Evolutionary conservation across 2,888 invertebrate genomes (phyloP).

Genomic region (Nomada ruficornis): DNA sequence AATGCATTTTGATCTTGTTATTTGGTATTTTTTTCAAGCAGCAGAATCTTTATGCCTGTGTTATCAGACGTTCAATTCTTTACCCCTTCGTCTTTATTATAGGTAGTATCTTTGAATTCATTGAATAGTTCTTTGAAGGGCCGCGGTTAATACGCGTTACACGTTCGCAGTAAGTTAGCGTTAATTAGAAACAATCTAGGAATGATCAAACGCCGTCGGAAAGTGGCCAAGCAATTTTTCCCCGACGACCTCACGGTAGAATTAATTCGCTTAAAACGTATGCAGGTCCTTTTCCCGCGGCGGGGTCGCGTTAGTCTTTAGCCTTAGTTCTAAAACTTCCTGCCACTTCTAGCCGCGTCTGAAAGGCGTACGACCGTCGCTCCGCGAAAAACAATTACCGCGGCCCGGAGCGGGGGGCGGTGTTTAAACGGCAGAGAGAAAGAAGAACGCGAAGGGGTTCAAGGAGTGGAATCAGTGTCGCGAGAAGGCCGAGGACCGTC

Average conservation of each 20-base stretch:
- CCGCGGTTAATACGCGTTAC: too few relatives aligned
- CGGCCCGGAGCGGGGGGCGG: conserved; percentile 18
- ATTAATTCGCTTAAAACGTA: conserved; percentile 45
- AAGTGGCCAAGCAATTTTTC: neutral
- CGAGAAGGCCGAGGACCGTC: conserved; percentile 52
- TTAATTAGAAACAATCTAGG: neutral
- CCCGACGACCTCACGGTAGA: conserved; percentile 9
- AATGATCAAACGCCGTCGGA: neutral
- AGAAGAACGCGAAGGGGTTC: conserved; percentile 42
- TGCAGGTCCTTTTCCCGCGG: neutral
- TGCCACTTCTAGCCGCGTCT: conserved; percentile 35
- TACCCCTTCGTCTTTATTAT: too few relatives aligned
- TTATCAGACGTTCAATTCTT: too few relatives aligned
- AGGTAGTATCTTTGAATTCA: too few relatives aligned
- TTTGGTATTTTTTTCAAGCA: too few relatives aligned
- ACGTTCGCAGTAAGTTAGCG: neutral
- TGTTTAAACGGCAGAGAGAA: conserved; percentile 41
- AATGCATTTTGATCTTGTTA: too few relatives aligned
- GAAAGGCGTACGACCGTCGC: conserved; percentile 40
- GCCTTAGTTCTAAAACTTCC: conserved; percentile 43
- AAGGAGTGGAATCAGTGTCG: conserved; percentile 58
- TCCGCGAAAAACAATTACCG: conserved; percentile 55
- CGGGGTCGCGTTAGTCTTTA: conserved; percentile 14
- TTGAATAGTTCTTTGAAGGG: too few relatives aligned
- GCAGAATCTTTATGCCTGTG: too few relatives aligned